Percentiles rank a stretch among this genome's conserved stretches.
phyloP scores from a whole-genome alignment of 2,888 invertebrate genomes.

The Perizoma flavofasciatum region DNA sequence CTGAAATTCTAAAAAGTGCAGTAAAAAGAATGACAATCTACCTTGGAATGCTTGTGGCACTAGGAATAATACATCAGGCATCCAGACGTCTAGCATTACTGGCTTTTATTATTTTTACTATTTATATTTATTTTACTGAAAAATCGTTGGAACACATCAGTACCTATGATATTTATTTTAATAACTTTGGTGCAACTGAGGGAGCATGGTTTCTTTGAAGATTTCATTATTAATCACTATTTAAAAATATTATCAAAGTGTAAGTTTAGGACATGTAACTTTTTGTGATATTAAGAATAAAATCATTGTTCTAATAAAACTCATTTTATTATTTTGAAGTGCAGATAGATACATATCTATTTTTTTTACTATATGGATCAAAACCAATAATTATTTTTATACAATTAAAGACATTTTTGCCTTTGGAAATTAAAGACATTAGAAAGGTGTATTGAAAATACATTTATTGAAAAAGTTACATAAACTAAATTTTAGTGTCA shows the following conservation, averaged over 20 bases:
- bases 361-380: too few species aligned
- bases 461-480: constrained; percentile 82
- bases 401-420: constrained; percentile 51
- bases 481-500: constrained; percentile 77
- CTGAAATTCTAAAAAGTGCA: constrained; percentile 51
- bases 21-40: constrained; percentile 56
- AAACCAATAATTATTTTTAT: constrained; percentile 5
- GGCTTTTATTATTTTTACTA: constrained; percentile 50
- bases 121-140: constrained; percentile 63
- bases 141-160: constrained; percentile 42
- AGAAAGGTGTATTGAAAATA: constrained; percentile 82
- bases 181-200: constrained; percentile 35
- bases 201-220: constrained; percentile 6
- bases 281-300: constrained; percentile 25
- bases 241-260: too few species aligned
- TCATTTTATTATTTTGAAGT: too few species aligned
- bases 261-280: not conserved
- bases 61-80: constrained; percentile 51
- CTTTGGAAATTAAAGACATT: constrained; percentile 45
- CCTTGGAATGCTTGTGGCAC: constrained; percentile 55
- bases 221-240: not conserved
- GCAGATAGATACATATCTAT: too few species aligned
- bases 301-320: not conserved
- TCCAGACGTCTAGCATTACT: constrained; percentile 54
- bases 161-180: constrained; percentile 49